Percentiles rank a stretch among this genome's conserved stretches.
Conservation (phyloP, 1,140 invertebrate genomes). For the Drosophila fuyamai region DNA sequence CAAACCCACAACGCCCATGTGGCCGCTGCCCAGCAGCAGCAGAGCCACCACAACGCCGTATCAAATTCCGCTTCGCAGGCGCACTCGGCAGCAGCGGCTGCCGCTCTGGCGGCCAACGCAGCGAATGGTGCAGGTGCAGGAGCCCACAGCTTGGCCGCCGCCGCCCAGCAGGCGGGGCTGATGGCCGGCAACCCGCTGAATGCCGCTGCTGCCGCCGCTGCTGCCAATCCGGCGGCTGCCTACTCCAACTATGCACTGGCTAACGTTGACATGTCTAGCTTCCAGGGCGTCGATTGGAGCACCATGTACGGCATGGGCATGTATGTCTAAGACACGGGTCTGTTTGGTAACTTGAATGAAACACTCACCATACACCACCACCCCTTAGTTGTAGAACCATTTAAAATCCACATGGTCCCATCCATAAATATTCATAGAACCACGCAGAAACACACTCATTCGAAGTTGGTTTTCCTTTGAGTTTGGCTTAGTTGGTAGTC, state of each 20-base stretch:
- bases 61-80: conserved; percentile 82
- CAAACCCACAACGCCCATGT: conserved; percentile 69
- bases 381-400: conserved; percentile 16
- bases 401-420: conserved; percentile 21
- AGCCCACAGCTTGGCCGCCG: conserved; percentile 83
- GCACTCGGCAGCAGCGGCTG: conserved; percentile 82
- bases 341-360: conserved; percentile 58
- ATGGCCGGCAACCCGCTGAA: conserved; percentile 84
- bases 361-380: conserved; percentile 44
- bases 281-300: conserved; percentile 95
- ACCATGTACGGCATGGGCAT: conserved; percentile 96
- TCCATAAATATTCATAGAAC: conserved; percentile 11
- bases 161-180: conserved; percentile 85
- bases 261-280: conserved; percentile 95
- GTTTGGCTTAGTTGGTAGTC: conserved; percentile 59
- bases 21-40: conserved; percentile 67
- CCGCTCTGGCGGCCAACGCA: conserved; percentile 85
- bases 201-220: conserved; percentile 84
- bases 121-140: conserved; percentile 83
- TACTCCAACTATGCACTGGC: conserved; percentile 93
- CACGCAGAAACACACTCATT: conserved; percentile 38
- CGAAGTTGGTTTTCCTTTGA: conserved; percentile 57
- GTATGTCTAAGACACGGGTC: conserved; percentile 89
- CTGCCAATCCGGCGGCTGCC: conserved; percentile 88
- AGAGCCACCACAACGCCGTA: conserved; percentile 66